Base-by-base conservation (phyloP, 2,113 vertebrate genomes). In the Lepisosteus osseus region DNA sequence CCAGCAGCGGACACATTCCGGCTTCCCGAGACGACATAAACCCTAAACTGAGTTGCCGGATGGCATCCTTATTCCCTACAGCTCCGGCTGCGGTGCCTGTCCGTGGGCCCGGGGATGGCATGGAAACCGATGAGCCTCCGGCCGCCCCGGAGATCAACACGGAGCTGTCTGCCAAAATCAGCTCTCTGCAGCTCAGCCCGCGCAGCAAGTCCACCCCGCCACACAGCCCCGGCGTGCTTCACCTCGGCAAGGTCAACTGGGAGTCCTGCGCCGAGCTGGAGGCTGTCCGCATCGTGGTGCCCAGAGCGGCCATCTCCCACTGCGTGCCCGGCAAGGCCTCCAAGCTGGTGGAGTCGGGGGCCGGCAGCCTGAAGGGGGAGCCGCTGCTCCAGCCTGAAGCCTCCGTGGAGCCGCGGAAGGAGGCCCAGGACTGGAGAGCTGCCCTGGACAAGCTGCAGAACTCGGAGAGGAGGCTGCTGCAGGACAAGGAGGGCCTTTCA, bases 401-500 rank as follows among this genome's bases (percentile, higher is more conserved):
- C 76, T 15, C 78, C 2, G 70, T 70, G n/a, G 91, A 92, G 68
- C 84, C 89, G 0, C 87, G 82, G 55, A 94, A 91, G 55, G 90
- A 94, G 70, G 84, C 91, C 6, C 78, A 69, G 41, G 96, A 98
- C 75, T 87, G 94, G 78, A 95, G 90, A 88, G 90, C 73, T 69
- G 69, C 84, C 29, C 43, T 97, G 51, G 91, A 94, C 83, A 98
- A 97, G 82, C 88, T 98, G 61, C 92, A 93, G 81, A 96, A 93
- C 84, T 97, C 97, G 7, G 97, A 99, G 77, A 94, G 90, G 67
- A 89, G 94, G 43, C 84, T 99, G 54, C 81, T 99, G n/a, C 95
- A 98, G 85, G 97, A 99, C 83, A 98, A 95, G 72, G 97, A 98
- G 85, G 96, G 96, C 3, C 95, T 99, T 51, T 94, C 84, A 11